Evolutionary conservation across 2,888 invertebrate species (phyloP).

Genomic region (Ommatoiulus sabulosus): DNA sequence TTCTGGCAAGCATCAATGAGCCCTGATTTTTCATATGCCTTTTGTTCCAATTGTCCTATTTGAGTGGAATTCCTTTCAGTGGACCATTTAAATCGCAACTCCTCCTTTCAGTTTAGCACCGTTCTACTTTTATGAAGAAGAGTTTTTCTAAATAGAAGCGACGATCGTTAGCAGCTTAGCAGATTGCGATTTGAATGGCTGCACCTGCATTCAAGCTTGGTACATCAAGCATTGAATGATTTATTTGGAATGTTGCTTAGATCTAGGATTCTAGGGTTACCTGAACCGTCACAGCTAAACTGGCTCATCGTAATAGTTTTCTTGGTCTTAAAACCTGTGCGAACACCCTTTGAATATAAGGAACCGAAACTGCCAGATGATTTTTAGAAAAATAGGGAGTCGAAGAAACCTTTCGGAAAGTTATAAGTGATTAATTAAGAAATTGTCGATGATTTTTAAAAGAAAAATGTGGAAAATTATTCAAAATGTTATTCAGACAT

Average conservation of each 20-base stretch:
- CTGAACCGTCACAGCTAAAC: too few species aligned
- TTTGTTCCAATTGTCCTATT: constrained; percentile 17
- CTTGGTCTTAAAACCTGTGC: too few species aligned
- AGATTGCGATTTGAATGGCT: neutral
- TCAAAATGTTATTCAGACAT: too few species aligned
- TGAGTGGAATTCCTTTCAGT: neutral
- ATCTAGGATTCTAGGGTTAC: neutral
- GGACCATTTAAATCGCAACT: constrained; percentile 21
- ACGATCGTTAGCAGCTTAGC: neutral
- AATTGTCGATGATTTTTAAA: too few species aligned
- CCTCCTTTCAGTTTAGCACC: neutral
- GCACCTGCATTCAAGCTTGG: neutral
- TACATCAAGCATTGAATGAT: neutral
- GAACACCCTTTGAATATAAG: too few species aligned
- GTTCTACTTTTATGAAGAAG: neutral
- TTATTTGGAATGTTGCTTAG: neutral
- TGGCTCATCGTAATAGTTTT: too few species aligned
- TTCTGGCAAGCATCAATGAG: neutral
- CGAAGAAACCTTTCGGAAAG: too few species aligned
- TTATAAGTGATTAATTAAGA: too few species aligned
- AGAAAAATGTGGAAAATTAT: too few species aligned
- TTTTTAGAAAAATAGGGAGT: too few species aligned
- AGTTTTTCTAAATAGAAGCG: neutral
- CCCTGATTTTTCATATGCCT: neutral
- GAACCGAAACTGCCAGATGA: too few species aligned